These are phyloP conservation scores for Bradypus variegatus DNA, from an alignment of 2,797 vertebrate genomes.

Conservation along the genomic window DNA sequence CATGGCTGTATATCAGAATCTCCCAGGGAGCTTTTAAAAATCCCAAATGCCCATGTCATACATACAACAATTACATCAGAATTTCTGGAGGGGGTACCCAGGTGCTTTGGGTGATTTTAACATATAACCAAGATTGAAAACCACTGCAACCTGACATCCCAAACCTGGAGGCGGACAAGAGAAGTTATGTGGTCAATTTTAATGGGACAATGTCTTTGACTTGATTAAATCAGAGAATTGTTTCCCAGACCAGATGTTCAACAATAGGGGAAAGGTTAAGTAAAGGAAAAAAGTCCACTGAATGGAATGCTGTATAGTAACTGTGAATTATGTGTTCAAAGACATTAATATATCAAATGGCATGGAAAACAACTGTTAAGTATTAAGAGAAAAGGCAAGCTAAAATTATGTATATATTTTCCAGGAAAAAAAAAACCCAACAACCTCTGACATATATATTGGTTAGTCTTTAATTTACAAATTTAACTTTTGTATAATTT, in stretches of 20 bases:
- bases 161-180: not conserved
- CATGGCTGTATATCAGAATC: not conserved
- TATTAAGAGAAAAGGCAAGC: not conserved
- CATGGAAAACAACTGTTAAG: not conserved
- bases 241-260: not conserved
- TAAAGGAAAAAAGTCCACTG: not conserved
- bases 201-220: not conserved
- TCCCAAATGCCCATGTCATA: not conserved
- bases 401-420: not conserved
- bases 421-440: not conserved
- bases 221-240: not conserved
- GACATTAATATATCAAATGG: not conserved
- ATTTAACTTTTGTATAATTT: not conserved
- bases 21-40: not conserved
- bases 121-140: not conserved
- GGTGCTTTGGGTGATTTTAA: not conserved
- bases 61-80: not conserved
- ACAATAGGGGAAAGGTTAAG: not conserved
- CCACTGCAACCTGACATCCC: not conserved
- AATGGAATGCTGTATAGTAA: not conserved
- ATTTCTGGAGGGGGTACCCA: not conserved
- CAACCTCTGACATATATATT: not conserved
- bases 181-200: not conserved
- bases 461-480: not conserved
- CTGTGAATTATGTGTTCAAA: not conserved